These are phyloP conservation scores for Myopa testacea DNA, from an alignment of 2,888 invertebrate species.

Conservation along the genomic window DNA sequence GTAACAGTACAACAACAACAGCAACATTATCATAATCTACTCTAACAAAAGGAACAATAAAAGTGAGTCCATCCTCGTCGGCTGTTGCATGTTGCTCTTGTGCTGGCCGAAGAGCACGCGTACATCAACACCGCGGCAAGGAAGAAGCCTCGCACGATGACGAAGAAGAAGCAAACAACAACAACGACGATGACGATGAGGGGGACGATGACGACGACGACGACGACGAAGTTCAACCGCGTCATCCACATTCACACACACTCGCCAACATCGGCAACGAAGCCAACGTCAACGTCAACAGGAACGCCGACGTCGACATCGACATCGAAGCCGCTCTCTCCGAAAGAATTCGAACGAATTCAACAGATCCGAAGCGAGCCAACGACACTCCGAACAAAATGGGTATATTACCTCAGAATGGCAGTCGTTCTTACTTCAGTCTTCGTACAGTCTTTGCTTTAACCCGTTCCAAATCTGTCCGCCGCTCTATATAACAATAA, in stretches of 20 bases:
- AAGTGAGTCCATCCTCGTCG: not conserved
- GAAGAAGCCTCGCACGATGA: not conserved
- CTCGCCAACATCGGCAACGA: not conserved
- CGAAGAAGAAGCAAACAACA: not conserved
- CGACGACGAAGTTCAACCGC: too few relatives aligned
- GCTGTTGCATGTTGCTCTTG: not conserved
- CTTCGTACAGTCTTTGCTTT: slow-evolving; percentile 71
- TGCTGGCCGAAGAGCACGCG: not conserved
- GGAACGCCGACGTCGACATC: slow-evolving; percentile 12
- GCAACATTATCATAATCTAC: not conserved
- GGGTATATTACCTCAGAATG: slow-evolving; percentile 70
- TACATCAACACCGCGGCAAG: not conserved
- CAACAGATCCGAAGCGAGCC: slow-evolving; percentile 46
- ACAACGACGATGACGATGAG: not conserved
- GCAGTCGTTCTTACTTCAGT: slow-evolving; percentile 70
- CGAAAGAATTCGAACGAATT: slow-evolving; percentile 41
- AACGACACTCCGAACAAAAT: slow-evolving; percentile 64
- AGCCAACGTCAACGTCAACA: not conserved
- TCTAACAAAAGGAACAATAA: not conserved
- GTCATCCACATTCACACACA: not conserved
- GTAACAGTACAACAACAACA: too few relatives aligned
- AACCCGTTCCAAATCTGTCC: slow-evolving; percentile 70
- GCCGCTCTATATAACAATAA: slow-evolving; percentile 63
- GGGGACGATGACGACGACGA: not conserved
- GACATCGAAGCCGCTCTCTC: slow-evolving; percentile 29